These are phyloP conservation scores for Stegodyphus dumicola DNA, from an alignment of 1,140 invertebrate species.

Conservation along the genomic window DNA sequence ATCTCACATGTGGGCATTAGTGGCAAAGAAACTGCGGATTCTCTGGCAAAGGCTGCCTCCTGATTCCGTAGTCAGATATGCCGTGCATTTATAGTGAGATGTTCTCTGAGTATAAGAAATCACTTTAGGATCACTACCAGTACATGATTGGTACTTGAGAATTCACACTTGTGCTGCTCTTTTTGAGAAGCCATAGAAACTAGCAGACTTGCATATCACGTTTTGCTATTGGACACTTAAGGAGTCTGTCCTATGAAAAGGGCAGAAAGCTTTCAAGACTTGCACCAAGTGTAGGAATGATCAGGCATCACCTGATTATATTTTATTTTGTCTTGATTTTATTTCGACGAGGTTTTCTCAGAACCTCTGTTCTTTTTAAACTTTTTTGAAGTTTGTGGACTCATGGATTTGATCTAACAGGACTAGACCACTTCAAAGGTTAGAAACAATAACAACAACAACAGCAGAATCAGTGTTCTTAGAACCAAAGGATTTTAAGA, in stretches of 20 bases:
- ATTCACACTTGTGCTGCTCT: not conserved
- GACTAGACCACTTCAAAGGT: not conserved
- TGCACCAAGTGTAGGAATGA: not conserved
- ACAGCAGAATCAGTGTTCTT: too few species aligned
- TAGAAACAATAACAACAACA: not conserved
- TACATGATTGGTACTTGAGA: not conserved
- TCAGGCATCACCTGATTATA: not conserved
- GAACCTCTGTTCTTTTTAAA: not conserved
- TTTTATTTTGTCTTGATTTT: conserved; percentile 10
- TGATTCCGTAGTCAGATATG: not conserved
- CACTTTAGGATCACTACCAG: not conserved
- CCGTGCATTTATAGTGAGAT: not conserved
- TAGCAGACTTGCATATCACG: not conserved
- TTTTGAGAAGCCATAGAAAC: not conserved
- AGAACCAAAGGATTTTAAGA: too few species aligned
- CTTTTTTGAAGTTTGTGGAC: not conserved
- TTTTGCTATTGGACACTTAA: not conserved
- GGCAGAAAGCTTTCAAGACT: conserved; percentile 5
- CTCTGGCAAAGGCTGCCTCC: too few species aligned
- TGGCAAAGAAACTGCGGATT: too few species aligned
- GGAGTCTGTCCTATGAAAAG: not conserved
- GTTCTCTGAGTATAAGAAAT: not conserved
- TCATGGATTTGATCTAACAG: not conserved
- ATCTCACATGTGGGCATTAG: too few species aligned
- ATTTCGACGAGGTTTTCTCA: conserved; percentile 7